Evolutionary conservation across 2,888 invertebrate species (phyloP), one percentile per base, ranked within the genome.

Genomic region (Ferrisia virgata): DNA sequence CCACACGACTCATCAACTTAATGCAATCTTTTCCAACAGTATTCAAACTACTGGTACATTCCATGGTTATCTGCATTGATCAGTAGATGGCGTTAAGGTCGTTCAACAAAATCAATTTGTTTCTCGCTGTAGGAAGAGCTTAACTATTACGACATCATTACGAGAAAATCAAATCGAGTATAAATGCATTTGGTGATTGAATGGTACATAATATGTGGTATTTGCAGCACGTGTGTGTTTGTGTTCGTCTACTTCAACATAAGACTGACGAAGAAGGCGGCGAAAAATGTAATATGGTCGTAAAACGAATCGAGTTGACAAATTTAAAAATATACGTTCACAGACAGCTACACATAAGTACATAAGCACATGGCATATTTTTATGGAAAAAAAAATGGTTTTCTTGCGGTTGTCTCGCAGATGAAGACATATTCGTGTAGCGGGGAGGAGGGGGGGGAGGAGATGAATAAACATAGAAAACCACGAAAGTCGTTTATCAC

Each of bases 71-170:
- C 18, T 15, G 15, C 33, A 72, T n/a, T 18, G 53, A 11, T 2
- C 33, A 28, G n/a, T 31, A 81, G 81, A 81, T 81, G 33, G 81
- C 81, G 81, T 53, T 81, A 33, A 72, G 2, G n/a, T 64, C 58
- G 11, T 28, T 28, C 25, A 2, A 3, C 0, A 64, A n/a, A 64
- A 28, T 64, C 58, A 28, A 64, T 64, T 64, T 64, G 28, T 4
- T 25, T 9, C 58, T 9, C n/a, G 58, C 13, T 25, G 28, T 64
- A 64, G 58, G 28, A 28, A 64, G 28, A 64, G 28, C 28, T 11
- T 2, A 25, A 13, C 18, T 47, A 47, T 47, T 47, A 47, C 47
- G 47, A 8, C 28, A 64, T 28, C 58, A 28, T 64, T 64, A 28
- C 22, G 58, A 28, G 28, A 64, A 28, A 25, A 64, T 64, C 58